Percentiles rank a stretch among this genome's conserved stretches.
These are phyloP conservation scores for Champsocephalus esox DNA, from an alignment of 2,797 vertebrate species.

Conservation along the genomic window DNA sequence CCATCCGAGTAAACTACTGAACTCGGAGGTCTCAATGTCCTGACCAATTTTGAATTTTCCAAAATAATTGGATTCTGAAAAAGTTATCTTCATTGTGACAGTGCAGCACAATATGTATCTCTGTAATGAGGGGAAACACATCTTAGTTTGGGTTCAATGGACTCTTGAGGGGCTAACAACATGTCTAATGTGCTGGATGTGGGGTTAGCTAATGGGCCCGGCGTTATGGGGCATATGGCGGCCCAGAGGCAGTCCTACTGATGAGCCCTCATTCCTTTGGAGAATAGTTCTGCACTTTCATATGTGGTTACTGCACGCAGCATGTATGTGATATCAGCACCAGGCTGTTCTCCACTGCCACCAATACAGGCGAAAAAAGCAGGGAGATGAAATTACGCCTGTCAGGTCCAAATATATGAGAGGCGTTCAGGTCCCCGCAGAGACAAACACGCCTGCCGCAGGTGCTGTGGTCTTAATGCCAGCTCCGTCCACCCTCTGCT, in stretches of 20 bases:
- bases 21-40: not conserved
- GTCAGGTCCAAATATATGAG: slow-evolving; percentile 33
- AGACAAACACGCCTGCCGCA: slow-evolving; percentile 46
- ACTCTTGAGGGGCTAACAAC: slow-evolving; percentile 6
- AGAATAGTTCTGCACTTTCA: slow-evolving; percentile 45
- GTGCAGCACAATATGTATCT: slow-evolving; percentile 1
- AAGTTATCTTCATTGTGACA: not conserved
- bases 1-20: not conserved
- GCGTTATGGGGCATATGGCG: slow-evolving; percentile 13
- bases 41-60: not conserved
- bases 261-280: slow-evolving; percentile 26
- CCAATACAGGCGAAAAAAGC: slow-evolving; percentile 40
- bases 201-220: slow-evolving; percentile 8
- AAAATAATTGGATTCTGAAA: slow-evolving; percentile 18
- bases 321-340: slow-evolving; percentile 56
- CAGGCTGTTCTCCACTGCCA: slow-evolving; percentile 39
- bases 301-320: slow-evolving; percentile 32
- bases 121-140: not conserved
- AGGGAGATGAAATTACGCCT: slow-evolving; percentile 40
- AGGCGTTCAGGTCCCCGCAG: slow-evolving; percentile 26
- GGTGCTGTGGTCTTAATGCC: slow-evolving; percentile 36
- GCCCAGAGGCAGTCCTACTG: slow-evolving; percentile 30
- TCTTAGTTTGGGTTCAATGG: slow-evolving; percentile 1
- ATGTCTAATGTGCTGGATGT: slow-evolving; percentile 21
- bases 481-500: slow-evolving; percentile 35